phyloP scores from a whole-genome alignment of 2,888 invertebrate species.

The Drosophila helvetica region DNA sequence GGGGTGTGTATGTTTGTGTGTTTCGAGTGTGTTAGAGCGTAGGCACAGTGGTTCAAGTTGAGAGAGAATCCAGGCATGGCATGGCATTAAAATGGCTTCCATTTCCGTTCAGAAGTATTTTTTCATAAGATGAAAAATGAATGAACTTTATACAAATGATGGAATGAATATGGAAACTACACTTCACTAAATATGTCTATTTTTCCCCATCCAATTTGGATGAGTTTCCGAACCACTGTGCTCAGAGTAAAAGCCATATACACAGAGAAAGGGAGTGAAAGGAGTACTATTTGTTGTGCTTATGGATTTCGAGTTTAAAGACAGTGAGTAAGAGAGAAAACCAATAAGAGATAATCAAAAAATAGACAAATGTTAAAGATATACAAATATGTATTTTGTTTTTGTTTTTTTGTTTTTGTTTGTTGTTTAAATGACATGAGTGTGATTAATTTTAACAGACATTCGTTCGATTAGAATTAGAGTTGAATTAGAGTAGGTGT shows the following conservation, averaged over 20 bases:
- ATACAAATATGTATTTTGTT: slow-evolving; percentile 69
- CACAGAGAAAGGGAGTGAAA: background rate
- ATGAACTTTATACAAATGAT: slow-evolving; percentile 7
- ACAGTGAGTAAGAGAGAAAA: slow-evolving; percentile 11
- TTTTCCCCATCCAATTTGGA: slow-evolving; percentile 6
- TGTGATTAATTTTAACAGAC: slow-evolving; percentile 68
- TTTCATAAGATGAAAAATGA: background rate
- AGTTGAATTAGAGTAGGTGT: slow-evolving; percentile 41
- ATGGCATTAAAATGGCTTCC: background rate
- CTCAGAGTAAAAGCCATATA: background rate
- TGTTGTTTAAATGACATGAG: slow-evolving; percentile 66
- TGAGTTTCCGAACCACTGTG: slow-evolving; percentile 21
- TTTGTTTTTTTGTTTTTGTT: slow-evolving; percentile 3
- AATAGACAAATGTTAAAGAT: slow-evolving; percentile 67
- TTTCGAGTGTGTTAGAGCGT: background rate
- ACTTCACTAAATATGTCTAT: background rate
- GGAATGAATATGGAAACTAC: background rate
- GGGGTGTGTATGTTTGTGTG: background rate
- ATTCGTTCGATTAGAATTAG: slow-evolving; percentile 56
- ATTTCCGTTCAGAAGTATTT: background rate
- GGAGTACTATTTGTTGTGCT: slow-evolving; percentile 11
- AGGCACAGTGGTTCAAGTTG: background rate
- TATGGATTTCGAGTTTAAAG: slow-evolving; percentile 7
- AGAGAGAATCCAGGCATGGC: background rate
- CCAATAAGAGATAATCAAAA: slow-evolving; percentile 46